Percentiles rank a stretch among this genome's conserved stretches.
phyloP scores from a whole-genome alignment of 2,113 vertebrate species.

The Xenotilapia leptura region DNA sequence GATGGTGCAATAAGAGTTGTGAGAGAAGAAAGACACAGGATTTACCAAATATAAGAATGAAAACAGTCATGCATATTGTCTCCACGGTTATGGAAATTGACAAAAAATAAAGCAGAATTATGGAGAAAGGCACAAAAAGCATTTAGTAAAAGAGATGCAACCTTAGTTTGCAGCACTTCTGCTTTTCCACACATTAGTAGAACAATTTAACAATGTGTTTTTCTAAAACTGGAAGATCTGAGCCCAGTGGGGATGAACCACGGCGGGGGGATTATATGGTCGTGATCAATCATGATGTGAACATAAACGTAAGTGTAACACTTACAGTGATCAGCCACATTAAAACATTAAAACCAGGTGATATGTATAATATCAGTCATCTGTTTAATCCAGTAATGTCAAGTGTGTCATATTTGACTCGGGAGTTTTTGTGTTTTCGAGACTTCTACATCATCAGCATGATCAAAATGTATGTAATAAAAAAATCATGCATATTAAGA shows the following conservation, averaged over 20 bases:
- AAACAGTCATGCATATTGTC: background rate
- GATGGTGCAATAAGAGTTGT: background rate
- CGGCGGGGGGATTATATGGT: background rate
- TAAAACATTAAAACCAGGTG: background rate
- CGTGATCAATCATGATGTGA: background rate
- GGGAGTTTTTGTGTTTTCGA: background rate
- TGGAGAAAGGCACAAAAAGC: background rate
- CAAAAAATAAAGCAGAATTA: background rate
- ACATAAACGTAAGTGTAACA: background rate
- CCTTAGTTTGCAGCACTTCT: background rate
- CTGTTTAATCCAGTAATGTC: background rate
- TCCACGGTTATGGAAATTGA: background rate
- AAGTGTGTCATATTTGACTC: fast-evolving
- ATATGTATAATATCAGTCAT: fast-evolving
- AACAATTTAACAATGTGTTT: background rate
- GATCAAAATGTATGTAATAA: background rate
- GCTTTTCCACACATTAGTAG: background rate
- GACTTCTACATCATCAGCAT: background rate
- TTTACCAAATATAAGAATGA: background rate
- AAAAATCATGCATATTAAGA: background rate
- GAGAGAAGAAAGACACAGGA: background rate
- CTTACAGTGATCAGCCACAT: background rate
- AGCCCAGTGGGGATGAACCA: background rate
- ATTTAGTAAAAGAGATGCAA: background rate
- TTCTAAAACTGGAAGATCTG: background rate